phyloP scores from a whole-genome alignment of 53 echinoderm and acorn worm species.

The Patiria pectinifera region DNA sequence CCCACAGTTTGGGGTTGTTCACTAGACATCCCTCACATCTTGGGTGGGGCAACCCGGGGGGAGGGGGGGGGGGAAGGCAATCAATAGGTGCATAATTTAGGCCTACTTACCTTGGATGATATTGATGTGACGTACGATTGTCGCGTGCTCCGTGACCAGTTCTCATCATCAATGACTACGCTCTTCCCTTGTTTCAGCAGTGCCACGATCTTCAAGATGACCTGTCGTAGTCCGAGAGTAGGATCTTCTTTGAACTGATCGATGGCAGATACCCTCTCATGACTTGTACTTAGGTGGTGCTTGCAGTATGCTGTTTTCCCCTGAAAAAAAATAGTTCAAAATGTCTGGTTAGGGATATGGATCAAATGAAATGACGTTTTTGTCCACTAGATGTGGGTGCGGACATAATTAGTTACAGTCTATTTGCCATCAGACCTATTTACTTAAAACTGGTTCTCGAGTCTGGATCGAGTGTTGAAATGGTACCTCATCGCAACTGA shows the following conservation, averaged over 20 bases:
- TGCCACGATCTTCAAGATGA: conserved; percentile 51
- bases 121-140: conserved; percentile 64
- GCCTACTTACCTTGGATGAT: conserved; percentile 64
- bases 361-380: too few relatives aligned
- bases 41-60: too few relatives aligned
- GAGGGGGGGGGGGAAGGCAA: too few relatives aligned
- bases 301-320: conserved; percentile 70
- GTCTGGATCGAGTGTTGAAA: too few relatives aligned
- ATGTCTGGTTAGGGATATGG: not conserved
- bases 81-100: not conserved
- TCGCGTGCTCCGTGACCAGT: conserved; percentile 67
- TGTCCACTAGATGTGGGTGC: too few relatives aligned
- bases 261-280: conserved; percentile 59
- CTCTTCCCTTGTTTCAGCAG: conserved; percentile 51
- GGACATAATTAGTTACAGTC: too few relatives aligned
- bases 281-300: conserved; percentile 40
- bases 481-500: too few relatives aligned
- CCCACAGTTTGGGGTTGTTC: too few relatives aligned
- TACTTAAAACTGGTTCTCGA: too few relatives aligned
- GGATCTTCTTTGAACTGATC: conserved; percentile 60
- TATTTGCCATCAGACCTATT: too few relatives aligned
- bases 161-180: conserved; percentile 78
- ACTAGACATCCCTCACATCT: too few relatives aligned
- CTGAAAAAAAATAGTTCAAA: conserved; percentile 2
- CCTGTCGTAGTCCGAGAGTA: conserved; percentile 55